phyloP scores from a whole-genome alignment of 2,888 invertebrate genomes.

The Euzetes globulus region DNA sequence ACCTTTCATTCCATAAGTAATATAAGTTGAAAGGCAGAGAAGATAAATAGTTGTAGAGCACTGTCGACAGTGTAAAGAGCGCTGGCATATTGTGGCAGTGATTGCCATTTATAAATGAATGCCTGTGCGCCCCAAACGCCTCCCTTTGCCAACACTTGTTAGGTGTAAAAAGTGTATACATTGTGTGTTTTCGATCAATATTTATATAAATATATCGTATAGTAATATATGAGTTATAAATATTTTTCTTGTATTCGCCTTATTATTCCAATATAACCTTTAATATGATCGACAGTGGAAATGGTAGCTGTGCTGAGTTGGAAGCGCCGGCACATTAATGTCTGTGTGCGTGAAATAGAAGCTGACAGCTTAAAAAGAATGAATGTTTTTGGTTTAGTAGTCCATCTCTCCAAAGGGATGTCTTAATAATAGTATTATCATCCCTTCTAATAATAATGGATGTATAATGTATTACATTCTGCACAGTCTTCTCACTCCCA shows the following conservation, averaged over 20 bases:
- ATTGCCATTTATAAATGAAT: constrained; percentile 26
- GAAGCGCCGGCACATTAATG: not conserved
- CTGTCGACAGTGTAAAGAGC: not conserved
- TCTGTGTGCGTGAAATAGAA: constrained; percentile 14
- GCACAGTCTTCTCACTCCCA: not conserved
- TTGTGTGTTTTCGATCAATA: not conserved
- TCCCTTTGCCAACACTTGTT: constrained; percentile 3
- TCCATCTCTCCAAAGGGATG: constrained; percentile 23
- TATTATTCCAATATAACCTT: not conserved
- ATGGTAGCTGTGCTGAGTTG: not conserved
- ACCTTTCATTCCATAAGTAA: constrained; percentile 10
- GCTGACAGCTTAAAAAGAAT: constrained; percentile 22
- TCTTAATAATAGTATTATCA: constrained; percentile 24
- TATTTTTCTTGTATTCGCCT: constrained; percentile 4
- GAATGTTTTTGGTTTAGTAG: constrained; percentile 24
- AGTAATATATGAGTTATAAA: not conserved
- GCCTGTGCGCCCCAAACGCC: constrained; percentile 14
- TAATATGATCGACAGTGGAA: not conserved
- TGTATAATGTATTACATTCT: not conserved
- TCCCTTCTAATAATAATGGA: constrained; percentile 13
- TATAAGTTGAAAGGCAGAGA: not conserved
- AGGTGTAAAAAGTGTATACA: not conserved
- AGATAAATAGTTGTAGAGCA: constrained; percentile 17
- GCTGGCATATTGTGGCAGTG: not conserved
- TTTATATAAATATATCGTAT: not conserved